A percentile compares a stretch with the other conserved stretches of the same genome.
These are phyloP conservation scores for Aix galericulata DNA, from an alignment of 2,113 vertebrate species.

Conservation along the genomic window DNA sequence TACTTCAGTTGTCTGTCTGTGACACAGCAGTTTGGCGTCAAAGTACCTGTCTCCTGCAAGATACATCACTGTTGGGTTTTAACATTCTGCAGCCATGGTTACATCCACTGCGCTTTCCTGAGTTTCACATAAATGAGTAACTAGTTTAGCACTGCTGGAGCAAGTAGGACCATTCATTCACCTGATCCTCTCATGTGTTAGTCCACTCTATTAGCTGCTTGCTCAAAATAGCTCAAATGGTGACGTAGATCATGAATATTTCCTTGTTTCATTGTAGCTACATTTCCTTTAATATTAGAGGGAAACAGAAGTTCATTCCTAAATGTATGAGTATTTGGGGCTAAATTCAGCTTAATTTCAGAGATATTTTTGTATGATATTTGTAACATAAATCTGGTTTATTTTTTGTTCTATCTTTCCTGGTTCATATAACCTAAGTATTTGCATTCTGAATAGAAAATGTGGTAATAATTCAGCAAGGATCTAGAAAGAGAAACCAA, in stretches of 20 bases:
- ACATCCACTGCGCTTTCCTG: not conserved
- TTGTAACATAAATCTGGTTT: not conserved
- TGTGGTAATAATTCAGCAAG: conserved; percentile 1
- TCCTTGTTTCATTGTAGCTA: not conserved
- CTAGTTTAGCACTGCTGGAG: not conserved
- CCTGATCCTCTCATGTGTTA: not conserved
- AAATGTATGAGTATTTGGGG: not conserved
- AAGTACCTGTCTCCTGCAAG: not conserved
- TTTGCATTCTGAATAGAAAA: not conserved
- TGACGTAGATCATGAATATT: not conserved
- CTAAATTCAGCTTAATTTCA: not conserved
- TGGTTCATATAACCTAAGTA: not conserved
- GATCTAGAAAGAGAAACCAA: not conserved
- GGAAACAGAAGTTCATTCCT: not conserved
- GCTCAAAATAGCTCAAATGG: not conserved
- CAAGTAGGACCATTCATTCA: not conserved
- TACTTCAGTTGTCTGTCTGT: not conserved
- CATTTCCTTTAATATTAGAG: not conserved
- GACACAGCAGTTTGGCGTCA: not conserved
- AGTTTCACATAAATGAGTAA: not conserved
- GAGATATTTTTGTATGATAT: not conserved
- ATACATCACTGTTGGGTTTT: not conserved
- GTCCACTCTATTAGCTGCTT: not conserved
- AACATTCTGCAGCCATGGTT: not conserved
- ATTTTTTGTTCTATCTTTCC: not conserved